Evolutionary conservation across 2,888 invertebrate species (phyloP), one percentile per base, ranked within the genome.

Genomic region (Dione juno): DNA sequence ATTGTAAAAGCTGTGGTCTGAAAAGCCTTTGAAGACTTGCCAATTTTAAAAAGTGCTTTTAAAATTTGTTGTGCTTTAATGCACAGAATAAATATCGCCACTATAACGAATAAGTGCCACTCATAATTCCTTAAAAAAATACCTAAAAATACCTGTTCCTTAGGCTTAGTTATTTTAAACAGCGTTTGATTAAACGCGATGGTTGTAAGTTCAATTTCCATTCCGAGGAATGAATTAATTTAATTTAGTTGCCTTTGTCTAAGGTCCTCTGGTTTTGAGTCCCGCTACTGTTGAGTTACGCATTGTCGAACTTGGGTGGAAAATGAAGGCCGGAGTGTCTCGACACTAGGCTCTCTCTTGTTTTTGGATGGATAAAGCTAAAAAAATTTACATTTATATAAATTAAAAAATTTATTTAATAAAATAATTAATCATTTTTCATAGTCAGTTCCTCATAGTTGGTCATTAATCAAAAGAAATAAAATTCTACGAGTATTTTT

Each of bases 1-100:
- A 74, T 70, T 72, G 70, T 69, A 71, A 69, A 73, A 71, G 59
- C 67, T 57, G 53, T 21, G 37, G 19, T 72, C 53, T 43, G 16
- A 53, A 43, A 53, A 21, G 53, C 50, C 40, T 50, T 40, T 63
- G 57, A 45, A 61, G 50, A 28, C 57, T 70, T 70, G 70, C 70
- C 70, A 71, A 69, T 71, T 69, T 65, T 66, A 66, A 54, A 45
- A 61, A 61, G 28, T 61, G 61, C 3, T 35, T 61, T 35, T 43
- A 9, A 6, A 43, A 57, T 41, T 28, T 43, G n/a, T 41, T 40
- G 13, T 40, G 19, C 11, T 37, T 16, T 19, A n/a, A 57, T 40
- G 16, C 11, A 3, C 3, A 45, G 41, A 59, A 14, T 6, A 59
- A 43, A 21, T n/a, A 40, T 21, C 5, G 8, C 21, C n/a, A n/a